Base-by-base conservation (phyloP, 2,113 vertebrate genomes). In the Pseudorasbora parva region DNA sequence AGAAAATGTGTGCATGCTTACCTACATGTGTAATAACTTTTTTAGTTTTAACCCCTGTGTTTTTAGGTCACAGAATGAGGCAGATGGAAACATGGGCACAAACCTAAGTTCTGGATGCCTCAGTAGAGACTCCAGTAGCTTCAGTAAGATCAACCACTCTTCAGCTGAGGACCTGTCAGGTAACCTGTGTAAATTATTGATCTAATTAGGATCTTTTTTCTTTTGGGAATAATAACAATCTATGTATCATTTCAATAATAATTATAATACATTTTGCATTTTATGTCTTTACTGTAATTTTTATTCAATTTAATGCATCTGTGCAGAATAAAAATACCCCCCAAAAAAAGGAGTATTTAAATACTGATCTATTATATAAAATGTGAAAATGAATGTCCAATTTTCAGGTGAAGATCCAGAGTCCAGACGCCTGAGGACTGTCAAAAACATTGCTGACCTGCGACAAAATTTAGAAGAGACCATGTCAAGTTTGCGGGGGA, bases 401-500 rank as follows among this genome's bases (percentile, higher is more conserved):
- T 54, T 0, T 43, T 66, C 81, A 99, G 97, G 92, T 59, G 97
- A 99, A 91, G 97, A 99, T 82, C 95, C 97, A 0, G 97, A 99
- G 91, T 94, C 97, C 0, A 93, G 97, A 84, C 89, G 97, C 1
- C 69, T 98, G 66, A 93, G 97, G 49, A 98, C 97, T 0, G 97
- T 98, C 82, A 98, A 96, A 81, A 98, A 98, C 93, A 99, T 99
- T 0, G 97, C 97, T 0, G 97, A 99, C 73, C 95, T 99, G 8
- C 94, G 97, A 27, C 97, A 98, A 91, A 99, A 99, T 88, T 85
- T 99, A 89, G 97, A 99, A 89, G 97, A 99, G 86, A 99, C 97
- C 5, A 99, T 99, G 97, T 99, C 97, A 83, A 98, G 97, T 30
- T 89, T 99, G 68, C 90, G 97, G 85, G 97, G 97, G 90, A 98